These are phyloP conservation scores for Cantharis lateralis DNA, from an alignment of 2,888 invertebrate genomes.

Conservation along the genomic window DNA sequence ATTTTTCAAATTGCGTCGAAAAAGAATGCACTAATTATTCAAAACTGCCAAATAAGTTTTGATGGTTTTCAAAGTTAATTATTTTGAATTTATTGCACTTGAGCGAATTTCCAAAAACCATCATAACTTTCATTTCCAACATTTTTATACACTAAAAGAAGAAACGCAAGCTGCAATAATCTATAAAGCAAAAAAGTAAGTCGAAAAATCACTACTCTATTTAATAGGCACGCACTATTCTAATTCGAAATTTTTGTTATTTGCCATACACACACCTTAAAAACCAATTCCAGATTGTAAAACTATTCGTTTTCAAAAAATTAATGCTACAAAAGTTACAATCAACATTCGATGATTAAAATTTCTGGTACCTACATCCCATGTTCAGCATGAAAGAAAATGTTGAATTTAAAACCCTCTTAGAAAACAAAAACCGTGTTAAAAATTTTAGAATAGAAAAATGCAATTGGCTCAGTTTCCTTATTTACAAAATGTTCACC, in stretches of 20 bases:
- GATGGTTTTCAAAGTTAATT: background rate
- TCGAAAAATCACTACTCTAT: slow-evolving; percentile 17
- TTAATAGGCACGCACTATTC: slow-evolving; percentile 28
- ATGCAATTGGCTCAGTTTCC: slow-evolving; percentile 18
- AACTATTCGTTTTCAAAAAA: slow-evolving; percentile 11
- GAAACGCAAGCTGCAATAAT: background rate
- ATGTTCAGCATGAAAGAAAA: slow-evolving; percentile 51
- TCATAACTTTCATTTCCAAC: background rate
- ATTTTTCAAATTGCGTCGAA: background rate
- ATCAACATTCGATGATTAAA: slow-evolving; percentile 56
- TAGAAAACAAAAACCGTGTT: slow-evolving; percentile 10
- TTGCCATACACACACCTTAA: slow-evolving; percentile 40
- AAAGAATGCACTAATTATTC: background rate
- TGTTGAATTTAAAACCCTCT: slow-evolving; percentile 21
- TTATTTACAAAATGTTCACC: slow-evolving; percentile 1
- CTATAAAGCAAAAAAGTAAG: background rate
- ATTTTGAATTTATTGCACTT: too few relatives aligned
- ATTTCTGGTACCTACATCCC: slow-evolving; percentile 54
- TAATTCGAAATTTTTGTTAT: slow-evolving; percentile 20
- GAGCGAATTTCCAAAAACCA: background rate
- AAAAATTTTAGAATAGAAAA: slow-evolving; percentile 9
- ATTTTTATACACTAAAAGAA: background rate
- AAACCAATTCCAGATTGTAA: slow-evolving; percentile 26
- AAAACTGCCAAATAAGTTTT: background rate
- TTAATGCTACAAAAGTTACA: slow-evolving; percentile 31